Base-by-base conservation (phyloP, 2,797 vertebrate genomes). In the Neosilurus mollespiculum region DNA sequence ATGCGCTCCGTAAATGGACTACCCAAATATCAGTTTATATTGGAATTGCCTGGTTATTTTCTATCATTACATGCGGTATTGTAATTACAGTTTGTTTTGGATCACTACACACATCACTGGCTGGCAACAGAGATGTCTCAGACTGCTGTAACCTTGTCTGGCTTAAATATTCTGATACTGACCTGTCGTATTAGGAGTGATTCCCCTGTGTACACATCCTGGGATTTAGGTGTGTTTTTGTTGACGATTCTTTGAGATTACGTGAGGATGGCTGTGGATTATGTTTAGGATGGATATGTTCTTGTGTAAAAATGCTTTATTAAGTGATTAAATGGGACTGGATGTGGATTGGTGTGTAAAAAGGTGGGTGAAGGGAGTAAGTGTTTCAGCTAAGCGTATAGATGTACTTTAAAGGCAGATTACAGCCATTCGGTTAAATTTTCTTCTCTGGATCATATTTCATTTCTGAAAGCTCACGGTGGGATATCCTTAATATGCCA, bases 381-480 rank as follows among this genome's bases (percentile, higher is more conserved):
- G 9, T 20, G 53, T 79, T 79, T 79, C 43, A 79, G n/a, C 1
- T 79, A 30, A 53, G 65, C 24, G 20, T 65, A 30, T 53, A 51
- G 61, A 78, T 3, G 12, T 12, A 56, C 51, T 78, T 78, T 54
- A 49, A 37, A 56, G 30, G 2, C 16, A 24, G 66, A 82, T 85
- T 72, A 72, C 56, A 51, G 65, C 70, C 43, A 30, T 80, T 54
- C 22, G 24, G 16, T 34, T 73, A n/a, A 43, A 59, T 56, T 79
- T 61, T 12, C 4, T 12, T 3, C 43, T 37, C 9, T 81, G 61
- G 34, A 81, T 51, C 56, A 76, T 70, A 20, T 43, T 62, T 77
- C 18, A 43, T 69, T 43, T 54, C 53, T 71, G 43, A 70, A 66
- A 81, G 11, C 53, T 77, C 14, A 22, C 54, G 10, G 10, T 37